A percentile compares a stretch with the other conserved stretches of the same genome.
These are phyloP conservation scores for Megaleporinus macrocephalus DNA, from an alignment of 2,113 vertebrate species.

Conservation along the genomic window DNA sequence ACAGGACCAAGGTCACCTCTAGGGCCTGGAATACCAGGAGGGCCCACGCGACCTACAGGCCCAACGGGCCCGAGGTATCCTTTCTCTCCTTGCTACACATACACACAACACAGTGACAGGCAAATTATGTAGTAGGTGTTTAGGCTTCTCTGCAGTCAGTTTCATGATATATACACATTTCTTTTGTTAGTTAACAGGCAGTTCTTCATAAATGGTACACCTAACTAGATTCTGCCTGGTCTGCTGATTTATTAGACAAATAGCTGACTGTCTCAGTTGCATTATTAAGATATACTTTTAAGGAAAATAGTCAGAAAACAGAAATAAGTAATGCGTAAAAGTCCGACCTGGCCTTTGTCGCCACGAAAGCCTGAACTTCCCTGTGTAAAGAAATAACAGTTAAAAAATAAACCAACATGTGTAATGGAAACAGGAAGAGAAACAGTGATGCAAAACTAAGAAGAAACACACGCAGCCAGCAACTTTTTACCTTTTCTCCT, in stretches of 20 bases:
- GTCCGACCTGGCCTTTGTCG: conserved; percentile 79
- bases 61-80: conserved; percentile 68
- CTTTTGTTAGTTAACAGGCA: not conserved
- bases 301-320: not conserved
- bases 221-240: not conserved
- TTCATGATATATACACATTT: not conserved
- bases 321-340: not conserved
- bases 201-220: not conserved
- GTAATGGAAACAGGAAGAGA: conserved; percentile 47
- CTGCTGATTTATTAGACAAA: too few species aligned
- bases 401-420: not conserved
- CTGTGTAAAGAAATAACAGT: conserved; percentile 61
- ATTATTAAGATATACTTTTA: not conserved
- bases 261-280: not conserved
- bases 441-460: not conserved
- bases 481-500: conserved; percentile 73
- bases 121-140: not conserved
- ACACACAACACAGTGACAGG: conserved; percentile 2
- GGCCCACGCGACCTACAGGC: conserved; percentile 66
- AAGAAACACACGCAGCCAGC: not conserved
- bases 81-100: conserved; percentile 70
- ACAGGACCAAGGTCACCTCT: conserved; percentile 70
- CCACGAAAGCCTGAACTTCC: conserved; percentile 66
- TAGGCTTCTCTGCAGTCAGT: not conserved
- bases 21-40: conserved; percentile 75